A percentile compares a stretch with the other conserved stretches of the same genome.
These are phyloP conservation scores for Tridacna gigas DNA, from an alignment of 2,888 invertebrate species.

Conservation along the genomic window DNA sequence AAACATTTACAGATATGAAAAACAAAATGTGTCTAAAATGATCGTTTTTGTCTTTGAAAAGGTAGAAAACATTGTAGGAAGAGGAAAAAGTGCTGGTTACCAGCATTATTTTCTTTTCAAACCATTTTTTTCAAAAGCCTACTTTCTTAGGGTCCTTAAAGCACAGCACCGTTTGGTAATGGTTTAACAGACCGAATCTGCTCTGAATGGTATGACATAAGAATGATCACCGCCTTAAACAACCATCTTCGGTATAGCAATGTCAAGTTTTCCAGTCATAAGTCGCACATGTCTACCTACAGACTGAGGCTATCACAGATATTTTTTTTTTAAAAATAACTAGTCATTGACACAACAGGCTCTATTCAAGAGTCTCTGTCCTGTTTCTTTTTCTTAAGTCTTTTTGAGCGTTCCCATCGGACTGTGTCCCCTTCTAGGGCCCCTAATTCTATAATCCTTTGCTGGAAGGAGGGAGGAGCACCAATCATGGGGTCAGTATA, in stretches of 20 bases:
- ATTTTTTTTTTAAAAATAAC: background rate
- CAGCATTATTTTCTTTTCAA: background rate
- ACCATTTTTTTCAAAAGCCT: background rate
- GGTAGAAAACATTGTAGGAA: background rate
- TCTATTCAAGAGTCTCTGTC: constrained; percentile 78
- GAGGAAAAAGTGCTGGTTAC: background rate
- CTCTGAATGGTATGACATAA: too few species aligned
- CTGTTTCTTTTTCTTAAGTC: constrained; percentile 81
- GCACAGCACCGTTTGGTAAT: too few species aligned
- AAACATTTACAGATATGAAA: too few species aligned
- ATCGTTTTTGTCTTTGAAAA: too few species aligned
- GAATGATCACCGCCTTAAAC: too few species aligned
- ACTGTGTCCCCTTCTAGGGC: constrained; percentile 83
- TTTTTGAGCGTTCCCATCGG: constrained; percentile 80
- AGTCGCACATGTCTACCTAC: too few species aligned
- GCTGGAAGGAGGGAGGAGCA: constrained; percentile 80
- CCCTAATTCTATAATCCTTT: constrained; percentile 81
- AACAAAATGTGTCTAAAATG: too few species aligned
- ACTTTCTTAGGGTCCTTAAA: too few species aligned
- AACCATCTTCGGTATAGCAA: too few species aligned
- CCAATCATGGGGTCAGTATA: constrained; percentile 81
- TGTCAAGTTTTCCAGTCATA: too few species aligned
- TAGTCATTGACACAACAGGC: constrained; percentile 5
- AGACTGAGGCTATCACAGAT: constrained; percentile 7
- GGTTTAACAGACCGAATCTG: too few species aligned